phyloP scores from a whole-genome alignment of 2,797 vertebrate genomes.

The Limosa lapponica region DNA sequence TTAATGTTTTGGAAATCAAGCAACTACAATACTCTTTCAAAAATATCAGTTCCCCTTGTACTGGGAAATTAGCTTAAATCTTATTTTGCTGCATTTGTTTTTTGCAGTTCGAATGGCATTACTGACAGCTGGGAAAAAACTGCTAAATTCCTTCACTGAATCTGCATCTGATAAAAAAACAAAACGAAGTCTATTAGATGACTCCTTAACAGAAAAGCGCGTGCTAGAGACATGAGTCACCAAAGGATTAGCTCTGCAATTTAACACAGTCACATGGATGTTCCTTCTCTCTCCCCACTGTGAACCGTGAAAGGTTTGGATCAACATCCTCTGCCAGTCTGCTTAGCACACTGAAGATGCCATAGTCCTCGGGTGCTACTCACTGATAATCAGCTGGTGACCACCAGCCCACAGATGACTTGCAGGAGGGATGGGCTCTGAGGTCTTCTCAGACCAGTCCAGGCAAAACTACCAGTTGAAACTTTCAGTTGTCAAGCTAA shows the following conservation, averaged over 20 bases:
- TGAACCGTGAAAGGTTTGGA: neutral
- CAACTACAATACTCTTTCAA: neutral
- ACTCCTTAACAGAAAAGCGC: neutral
- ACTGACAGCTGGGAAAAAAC: neutral
- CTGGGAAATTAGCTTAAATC: neutral
- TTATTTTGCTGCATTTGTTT: neutral
- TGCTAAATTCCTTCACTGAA: neutral
- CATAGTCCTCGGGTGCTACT: neutral
- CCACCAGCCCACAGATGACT: neutral
- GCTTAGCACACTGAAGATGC: neutral
- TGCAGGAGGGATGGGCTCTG: neutral
- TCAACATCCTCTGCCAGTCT: neutral
- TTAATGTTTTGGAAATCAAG: neutral
- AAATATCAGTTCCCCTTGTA: neutral
- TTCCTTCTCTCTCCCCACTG: neutral
- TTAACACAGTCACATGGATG: neutral
- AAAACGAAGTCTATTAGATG: neutral
- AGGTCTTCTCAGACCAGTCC: neutral
- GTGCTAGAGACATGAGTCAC: conserved; percentile 2
- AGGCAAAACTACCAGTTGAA: neutral
- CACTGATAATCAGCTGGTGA: neutral
- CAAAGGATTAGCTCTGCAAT: neutral
- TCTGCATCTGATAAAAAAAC: neutral
- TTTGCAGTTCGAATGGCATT: neutral
- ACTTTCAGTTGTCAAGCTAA: neutral